Evolutionary conservation across 2,888 invertebrate species (phyloP), one percentile per base, ranked within the genome.

Genomic region (Scrobipalpa atriplicella): DNA sequence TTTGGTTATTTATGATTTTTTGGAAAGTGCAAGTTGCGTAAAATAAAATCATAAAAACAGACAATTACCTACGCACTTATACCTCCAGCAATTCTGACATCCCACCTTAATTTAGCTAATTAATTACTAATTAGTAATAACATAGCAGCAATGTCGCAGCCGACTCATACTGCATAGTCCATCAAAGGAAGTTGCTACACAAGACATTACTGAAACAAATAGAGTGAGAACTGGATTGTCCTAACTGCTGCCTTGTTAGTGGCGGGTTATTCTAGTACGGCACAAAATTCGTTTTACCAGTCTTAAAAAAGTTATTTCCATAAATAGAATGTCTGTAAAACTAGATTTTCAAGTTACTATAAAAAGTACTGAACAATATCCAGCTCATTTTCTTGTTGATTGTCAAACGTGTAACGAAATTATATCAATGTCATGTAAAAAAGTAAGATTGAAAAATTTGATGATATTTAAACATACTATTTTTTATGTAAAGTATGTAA

Each of bases 191-290:
- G 18, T 63, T 41, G 29, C 63, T 39, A 18, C 43, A 47, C 21
- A 71, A 69, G 69, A 76, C 71, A 74, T 86, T 84, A 85, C 69
- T 66, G 77, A 62, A 69, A 73, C 75, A 84, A 86, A 83, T 86
- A 82, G 86, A 85, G 75, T 86, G 85, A 85, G 83, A 80, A 82
- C 79, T 76, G 76, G 74, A 70, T 72, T 78, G 80, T 76, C 78
- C 54, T 56, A 64, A 76, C 74, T 68, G 71, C 71, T 29, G 36
- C n/a, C 29, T 36, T 29, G 56, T 7, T 21, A 56, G 47, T n/a
- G 52, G 9, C 19, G 3, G 10, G 19, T 52, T 21, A 6, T 13
- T 41, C 9, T 29, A 29, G 2, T 3, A n/a, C 5, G 16, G 47
- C n/a, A 16, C 47, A n/a, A 47, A 47, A 6, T 47, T n/a, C 7